Percentiles rank a stretch among this genome's conserved stretches.
Evolutionary conservation across 2,113 vertebrate genomes (phyloP).

Genomic region (Python bivittatus): DNA sequence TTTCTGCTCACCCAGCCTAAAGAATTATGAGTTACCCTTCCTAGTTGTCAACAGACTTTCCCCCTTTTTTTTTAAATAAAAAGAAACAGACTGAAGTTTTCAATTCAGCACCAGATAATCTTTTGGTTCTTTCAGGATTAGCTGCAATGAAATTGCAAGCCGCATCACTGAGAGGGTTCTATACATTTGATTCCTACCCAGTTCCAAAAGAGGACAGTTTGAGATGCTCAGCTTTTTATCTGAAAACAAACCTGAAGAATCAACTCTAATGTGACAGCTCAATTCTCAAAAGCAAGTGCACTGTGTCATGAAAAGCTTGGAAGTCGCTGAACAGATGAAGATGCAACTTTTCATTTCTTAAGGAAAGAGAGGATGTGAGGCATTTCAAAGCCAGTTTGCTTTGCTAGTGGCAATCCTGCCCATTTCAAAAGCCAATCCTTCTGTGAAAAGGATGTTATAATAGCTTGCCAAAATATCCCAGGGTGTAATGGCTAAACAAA

Average conservation of each 20-base stretch:
- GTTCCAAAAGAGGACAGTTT: not conserved
- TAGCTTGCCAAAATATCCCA: slow-evolving; percentile 17
- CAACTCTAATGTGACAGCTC: not conserved
- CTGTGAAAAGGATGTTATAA: slow-evolving; percentile 17
- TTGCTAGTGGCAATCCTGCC: not conserved
- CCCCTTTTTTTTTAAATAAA: not conserved
- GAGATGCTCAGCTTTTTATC: not conserved
- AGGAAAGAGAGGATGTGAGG: not conserved
- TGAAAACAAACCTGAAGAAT: not conserved
- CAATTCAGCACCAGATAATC: not conserved
- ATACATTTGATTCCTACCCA: not conserved
- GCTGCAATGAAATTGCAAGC: not conserved
- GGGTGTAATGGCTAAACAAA: slow-evolving; percentile 28
- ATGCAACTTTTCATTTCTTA: slow-evolving; percentile 1
- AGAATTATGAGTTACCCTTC: too few relatives aligned
- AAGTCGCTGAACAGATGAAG: not conserved
- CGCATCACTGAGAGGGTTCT: not conserved
- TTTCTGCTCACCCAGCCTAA: too few relatives aligned
- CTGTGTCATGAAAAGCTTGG: not conserved
- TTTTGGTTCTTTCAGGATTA: not conserved
- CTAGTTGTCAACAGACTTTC: not conserved
- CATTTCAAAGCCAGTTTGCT: not conserved
- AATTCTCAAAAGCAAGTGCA: not conserved
- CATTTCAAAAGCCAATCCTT: slow-evolving; percentile 12
- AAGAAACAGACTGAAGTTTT: not conserved